Evolutionary conservation across 2,888 invertebrate species (phyloP), one percentile per base, ranked within the genome.

Genomic region (Spatulosminthurus flaviceps): DNA sequence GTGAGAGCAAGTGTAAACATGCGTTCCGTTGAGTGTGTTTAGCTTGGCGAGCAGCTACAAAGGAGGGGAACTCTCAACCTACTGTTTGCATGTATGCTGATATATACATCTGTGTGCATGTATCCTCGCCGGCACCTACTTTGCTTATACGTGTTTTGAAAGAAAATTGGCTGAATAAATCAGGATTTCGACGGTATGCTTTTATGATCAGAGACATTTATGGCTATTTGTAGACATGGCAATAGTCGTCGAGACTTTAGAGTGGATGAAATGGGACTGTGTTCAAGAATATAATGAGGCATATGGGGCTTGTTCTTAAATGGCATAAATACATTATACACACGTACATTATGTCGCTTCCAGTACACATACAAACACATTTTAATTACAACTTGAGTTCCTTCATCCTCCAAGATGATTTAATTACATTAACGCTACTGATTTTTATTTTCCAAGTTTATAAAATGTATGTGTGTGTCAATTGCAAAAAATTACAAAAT

Each of bases 131-230:
- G 1, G n/a, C 16, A 51, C 51, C 16, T 51, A 51, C 51, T 9
- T 51, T 51, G 4, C 34, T 51, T 70, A 60, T 77, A 67, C 43
- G 69, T 77, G 43, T 67, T 69, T n/a, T 19, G 26, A 60, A 51
- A 75, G 75, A 69, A 78, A 80, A 80, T 80, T 77, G 80, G 61
- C 26, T 24, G 61, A 73, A 78, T 80, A 77, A 80, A 80, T 80
- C 80, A 80, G 78, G 80, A 77, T 80, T 80, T 77, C 29, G 69
- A 67, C 77, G 66, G 75, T 70, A 75, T 79, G 72, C 79, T 79
- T 79, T 77, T 76, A 77, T 77, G 79, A 79, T 79, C 76, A 77
- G 41, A 60, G 79, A 77, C 77, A 64, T 72, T 79, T 79, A 77
- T 77, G 61, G 79, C 76, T 72, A 72, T 77, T 76, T 77, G 75